Evolutionary conservation across 2,113 vertebrate species (phyloP).

Genomic region (Cranoglanis bouderius): DNA sequence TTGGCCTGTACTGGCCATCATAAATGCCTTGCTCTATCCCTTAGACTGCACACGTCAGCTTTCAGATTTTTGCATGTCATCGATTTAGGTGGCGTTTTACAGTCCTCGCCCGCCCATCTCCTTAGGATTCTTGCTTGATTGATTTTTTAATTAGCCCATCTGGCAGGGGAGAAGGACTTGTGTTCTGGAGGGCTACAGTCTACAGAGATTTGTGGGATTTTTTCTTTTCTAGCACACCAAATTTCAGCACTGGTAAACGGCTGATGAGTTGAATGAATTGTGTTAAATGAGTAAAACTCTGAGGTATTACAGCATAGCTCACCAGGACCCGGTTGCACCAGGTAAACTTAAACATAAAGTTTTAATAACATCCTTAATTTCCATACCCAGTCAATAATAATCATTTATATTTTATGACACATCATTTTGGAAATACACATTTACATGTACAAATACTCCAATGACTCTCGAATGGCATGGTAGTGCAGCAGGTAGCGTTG

Average conservation of each 20-base stretch:
- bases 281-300: neutral
- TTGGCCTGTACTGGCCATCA: constrained; percentile 42
- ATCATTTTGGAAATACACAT: neutral
- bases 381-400: neutral
- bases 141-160: constrained; percentile 57
- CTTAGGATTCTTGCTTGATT: constrained; percentile 46
- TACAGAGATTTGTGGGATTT: neutral
- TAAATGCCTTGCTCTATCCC: constrained; percentile 26
- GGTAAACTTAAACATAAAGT: neutral
- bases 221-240: neutral
- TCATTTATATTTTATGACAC: neutral
- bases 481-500: neutral
- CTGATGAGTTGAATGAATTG: neutral
- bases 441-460: neutral
- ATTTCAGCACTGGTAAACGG: neutral
- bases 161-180: neutral
- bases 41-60: constrained; percentile 32
- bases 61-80: constrained; percentile 57
- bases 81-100: constrained; percentile 47
- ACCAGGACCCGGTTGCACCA: neutral
- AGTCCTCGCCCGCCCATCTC: constrained; percentile 1
- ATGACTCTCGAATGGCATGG: neutral
- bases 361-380: neutral
- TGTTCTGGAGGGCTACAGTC: neutral
- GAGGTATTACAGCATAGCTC: neutral